Conservation (phyloP, 2,113 vertebrate species). For the Seriola quinqueradiata region DNA sequence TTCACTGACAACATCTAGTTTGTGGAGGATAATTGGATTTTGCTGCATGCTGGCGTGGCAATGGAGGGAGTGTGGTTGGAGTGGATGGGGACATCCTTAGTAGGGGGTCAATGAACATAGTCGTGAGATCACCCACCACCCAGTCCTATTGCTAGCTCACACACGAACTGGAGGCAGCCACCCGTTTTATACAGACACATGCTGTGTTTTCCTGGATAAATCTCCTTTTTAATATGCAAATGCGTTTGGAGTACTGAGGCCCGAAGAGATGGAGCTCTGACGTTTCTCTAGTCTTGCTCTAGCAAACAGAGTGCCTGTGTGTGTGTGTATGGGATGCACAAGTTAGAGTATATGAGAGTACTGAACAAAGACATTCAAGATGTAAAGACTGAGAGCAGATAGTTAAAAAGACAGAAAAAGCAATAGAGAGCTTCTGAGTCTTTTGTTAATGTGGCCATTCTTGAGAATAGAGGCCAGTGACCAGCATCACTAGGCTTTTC, state of each 20-base stretch:
- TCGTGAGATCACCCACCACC: constrained; percentile 68
- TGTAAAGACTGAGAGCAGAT: background rate
- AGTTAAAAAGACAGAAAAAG: background rate
- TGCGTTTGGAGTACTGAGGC: constrained; percentile 43
- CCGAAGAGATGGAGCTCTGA: constrained; percentile 39
- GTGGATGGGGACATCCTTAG: constrained; percentile 69
- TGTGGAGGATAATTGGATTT: constrained; percentile 86
- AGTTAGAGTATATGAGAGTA: background rate
- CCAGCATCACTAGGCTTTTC: constrained; percentile 54
- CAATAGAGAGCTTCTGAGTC: background rate
- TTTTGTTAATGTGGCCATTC: constrained; percentile 35
- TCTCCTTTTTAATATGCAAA: constrained; percentile 74
- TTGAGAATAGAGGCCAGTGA: constrained; percentile 40
- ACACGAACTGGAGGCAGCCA: constrained; percentile 59
- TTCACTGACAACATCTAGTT: constrained; percentile 82
- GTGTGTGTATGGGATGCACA: background rate
- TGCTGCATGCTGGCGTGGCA: constrained; percentile 75
- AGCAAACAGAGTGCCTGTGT: background rate
- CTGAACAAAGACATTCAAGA: constrained; percentile 22
- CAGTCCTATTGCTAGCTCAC: constrained; percentile 47
- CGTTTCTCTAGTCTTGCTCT: constrained; percentile 23
- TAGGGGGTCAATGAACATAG: constrained; percentile 75
- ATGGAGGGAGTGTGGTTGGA: constrained; percentile 49
- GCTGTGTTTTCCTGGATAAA: constrained; percentile 69
- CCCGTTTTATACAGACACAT: constrained; percentile 63